Base-by-base conservation (phyloP, 2,888 invertebrate genomes). In the Apantesis nais region DNA sequence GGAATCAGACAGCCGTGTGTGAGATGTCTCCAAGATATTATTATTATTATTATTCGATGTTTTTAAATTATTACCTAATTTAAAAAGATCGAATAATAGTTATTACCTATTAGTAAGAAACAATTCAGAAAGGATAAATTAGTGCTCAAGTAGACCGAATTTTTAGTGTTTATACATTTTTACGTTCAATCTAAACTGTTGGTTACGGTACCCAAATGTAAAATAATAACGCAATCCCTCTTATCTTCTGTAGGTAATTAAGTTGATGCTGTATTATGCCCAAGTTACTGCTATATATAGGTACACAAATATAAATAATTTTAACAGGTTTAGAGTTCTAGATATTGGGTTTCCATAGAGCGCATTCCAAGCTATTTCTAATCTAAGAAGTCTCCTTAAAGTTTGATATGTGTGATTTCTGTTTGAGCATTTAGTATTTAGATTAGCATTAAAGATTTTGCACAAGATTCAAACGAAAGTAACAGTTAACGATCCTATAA, bases 401-500 rank as follows among this genome's bases (percentile, higher is more conserved):
- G 25, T 5, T 58, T 29, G 7, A 3, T n/a, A n/a, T 52, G 5
- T 34, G 34, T 34, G 5, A 52, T 8, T 22, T 48, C 22, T 48
- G 52, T 29, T 58, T 14, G 55, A 58, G 14, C 0, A 5, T 14
- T 58, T 29, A 3, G 55, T 55, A 14, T 55, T 55, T 19, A 44
- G n/a, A n/a, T n/a, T n/a, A n/a, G n/a, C n/a, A n/a, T n/a, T n/a
- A n/a, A n/a, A 44, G 9, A 7, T 39, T 1, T 19, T 52, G 52
- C n/a, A 55, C 25, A 55, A 55, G 12, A 11, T 29, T 29, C 7
- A 25, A 25, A 37, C 22, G 22, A 61, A 61, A 34, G 37, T 62
- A 62, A 52, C 34, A 67, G 58, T 60, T 66, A 58, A 58, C n/a
- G 66, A 58, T 60, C 16, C 29, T 58, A 52, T 14, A 29, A 39